Base-by-base conservation (phyloP, 1,140 invertebrate genomes). In the Helicoverpa armigera region DNA sequence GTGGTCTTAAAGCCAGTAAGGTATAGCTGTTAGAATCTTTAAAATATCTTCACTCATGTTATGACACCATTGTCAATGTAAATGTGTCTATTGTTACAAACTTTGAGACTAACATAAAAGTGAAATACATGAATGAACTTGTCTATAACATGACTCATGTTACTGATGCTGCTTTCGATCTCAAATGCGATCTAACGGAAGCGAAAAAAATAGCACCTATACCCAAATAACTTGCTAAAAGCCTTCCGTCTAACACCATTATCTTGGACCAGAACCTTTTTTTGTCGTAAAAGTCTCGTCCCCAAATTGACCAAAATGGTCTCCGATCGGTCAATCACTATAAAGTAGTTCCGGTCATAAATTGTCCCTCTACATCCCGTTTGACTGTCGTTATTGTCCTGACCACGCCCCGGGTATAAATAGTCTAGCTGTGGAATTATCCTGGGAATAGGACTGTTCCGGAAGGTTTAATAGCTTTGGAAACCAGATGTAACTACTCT, bases 271-370 rank as follows among this genome's bases (percentile, higher is more conserved):
- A 65, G 10, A n/a, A 58, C 63, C 56, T 58, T 80, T 76, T 76
- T 77, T 50, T 65, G 60, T 35, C 75, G 43, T n/a, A 12, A 51
- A 76, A 29, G n/a, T 13, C 43, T 18, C 54, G 75, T 77, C 75
- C 75, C 23, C 54, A 73, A 84, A 77, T 70, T 79, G 56, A 76
- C 76, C 72, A 73, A 79, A 81, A 75, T 79, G 63, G 29, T 61
- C 67, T 50, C 56, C 43, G 72, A 81, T 78, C 80, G 85, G 82
- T 83, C 85, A 86, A 83, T 86, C 85, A 69, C 74, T 73, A 87
- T 87, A 85, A 85, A 80, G 72, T 50, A 69, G 82, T 85, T 87
- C 86, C 86, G 86, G 86, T 84, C 82, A 53, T 87, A 87, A 84
- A 85, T 80, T 83, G 82, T 63, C 82, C 83, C 65, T 61, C 56